Evolutionary conservation across 2,797 vertebrate genomes (phyloP).

Genomic region (Zenarchopterus dispar): DNA sequence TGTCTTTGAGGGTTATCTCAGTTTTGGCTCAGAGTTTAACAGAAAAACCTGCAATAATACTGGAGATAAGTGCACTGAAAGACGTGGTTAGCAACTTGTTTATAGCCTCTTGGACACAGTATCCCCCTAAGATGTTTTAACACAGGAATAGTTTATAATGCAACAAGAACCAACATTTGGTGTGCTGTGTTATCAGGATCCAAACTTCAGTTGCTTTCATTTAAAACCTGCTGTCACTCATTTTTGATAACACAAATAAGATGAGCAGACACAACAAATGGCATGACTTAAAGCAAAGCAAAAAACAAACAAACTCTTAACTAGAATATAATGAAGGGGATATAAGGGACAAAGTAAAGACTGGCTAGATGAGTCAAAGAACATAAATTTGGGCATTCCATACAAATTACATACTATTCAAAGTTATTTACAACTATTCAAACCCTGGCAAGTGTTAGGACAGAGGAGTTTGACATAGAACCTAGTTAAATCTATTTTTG

Average conservation of each 20-base stretch:
- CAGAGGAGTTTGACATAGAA: neutral
- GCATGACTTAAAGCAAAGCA: no score
- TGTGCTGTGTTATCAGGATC: conserved; percentile 3
- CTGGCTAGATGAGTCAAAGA: neutral
- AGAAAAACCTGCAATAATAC: no score
- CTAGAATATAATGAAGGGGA: no score
- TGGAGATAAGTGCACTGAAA: no score
- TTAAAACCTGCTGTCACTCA: no score
- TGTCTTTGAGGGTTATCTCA: no score
- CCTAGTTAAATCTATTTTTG: neutral
- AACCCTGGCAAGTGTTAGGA: conserved; percentile 11
- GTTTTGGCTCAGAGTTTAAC: no score
- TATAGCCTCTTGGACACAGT: no score
- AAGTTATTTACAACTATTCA: neutral
- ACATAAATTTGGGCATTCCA: neutral
- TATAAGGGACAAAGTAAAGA: conserved; percentile 1
- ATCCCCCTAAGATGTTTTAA: neutral
- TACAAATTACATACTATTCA: neutral
- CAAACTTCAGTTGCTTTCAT: neutral
- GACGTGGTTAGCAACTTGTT: no score
- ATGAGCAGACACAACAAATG: no score
- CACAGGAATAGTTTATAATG: neutral
- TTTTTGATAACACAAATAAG: no score
- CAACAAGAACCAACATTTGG: neutral
- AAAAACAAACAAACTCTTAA: no score